Base-by-base conservation (phyloP, 2,888 invertebrate genomes). In the Mycalesis mineus region DNA sequence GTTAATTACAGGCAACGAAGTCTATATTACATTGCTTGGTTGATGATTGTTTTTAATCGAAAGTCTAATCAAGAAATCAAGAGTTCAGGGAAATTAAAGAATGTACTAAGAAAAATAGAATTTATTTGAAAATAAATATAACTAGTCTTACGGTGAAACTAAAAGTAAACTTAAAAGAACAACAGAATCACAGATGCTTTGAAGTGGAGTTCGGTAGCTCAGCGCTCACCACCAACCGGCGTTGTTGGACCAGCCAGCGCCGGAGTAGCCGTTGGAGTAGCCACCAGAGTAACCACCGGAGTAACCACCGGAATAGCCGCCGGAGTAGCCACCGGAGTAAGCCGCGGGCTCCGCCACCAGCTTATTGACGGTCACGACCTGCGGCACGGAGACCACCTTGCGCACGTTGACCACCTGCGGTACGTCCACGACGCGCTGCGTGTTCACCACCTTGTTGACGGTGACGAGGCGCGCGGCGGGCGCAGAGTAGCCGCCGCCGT, bases 351-450 rank as follows among this genome's bases (percentile, higher is more conserved):
- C 68, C 44, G 81, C 69, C 51, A 83, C 76, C 48, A 80, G 72
- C 62, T 73, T 69, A 68, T 82, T 83, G 55, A 82, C 79, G 54
- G 81, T 71, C 65, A 81, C 74, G 61, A 78, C 78, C 68, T 77
- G 74, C 14, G 76, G 79, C 59, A 77, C 76, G 51, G 74, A 71
- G 62, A 84, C 74, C 28, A 78, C 68, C 60, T 76, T 81, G 61
- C 71, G 76, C 11, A 78, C 76, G 36, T 67, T 66, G 41, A 79
- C 68, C 8, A 77, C 74, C 58, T 78, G 73, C 7, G 80, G 78
- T 17, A 74, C 74, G 44, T 68, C 65, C 37, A 77, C 71, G 28
- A 75, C 72, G 57, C 68, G 71, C 15, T 68, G 69, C 0, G 75
- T 72, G 63, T 69, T 72, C 48, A 81, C 76, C 0, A 80, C 74